Evolutionary conservation across 2,888 invertebrate species (phyloP), one percentile per base, ranked within the genome.

Genomic region (Alviniconcha strummeri): DNA sequence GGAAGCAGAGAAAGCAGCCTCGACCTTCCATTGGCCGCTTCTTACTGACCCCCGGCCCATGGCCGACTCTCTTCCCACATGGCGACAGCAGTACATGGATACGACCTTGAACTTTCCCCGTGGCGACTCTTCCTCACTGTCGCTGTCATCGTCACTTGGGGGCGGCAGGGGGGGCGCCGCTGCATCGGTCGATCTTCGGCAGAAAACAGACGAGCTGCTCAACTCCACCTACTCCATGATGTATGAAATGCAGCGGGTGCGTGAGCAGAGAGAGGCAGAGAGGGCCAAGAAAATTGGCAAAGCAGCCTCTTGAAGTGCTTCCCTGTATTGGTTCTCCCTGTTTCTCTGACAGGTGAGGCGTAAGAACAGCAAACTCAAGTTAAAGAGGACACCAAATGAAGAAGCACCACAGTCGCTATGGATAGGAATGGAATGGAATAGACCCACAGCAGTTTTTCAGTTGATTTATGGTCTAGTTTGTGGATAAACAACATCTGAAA

Each of bases 241-340:
- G 91, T 91, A 89, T 81, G 91, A 91, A 80, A 89, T 91, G 88
- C 88, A 92, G 81, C 85, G 89, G 81, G 84, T 91, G 69, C 89
- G 89, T 84, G 86, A 89, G 74, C 88, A 90, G 81, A 80, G 89
- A 60, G 83, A 84, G 71, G 71, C 80, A 5, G 83, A 86, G 57
- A 57, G 60, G n/a, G 11, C 13, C 19, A 67, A 57, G n/a, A 69
- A 77, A 67, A 9, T 5, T 17, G 71, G n/a, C n/a, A 54, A 77
- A 55, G 55, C 52, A 54, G 78, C 13, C 11, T 60, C 80, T 11
- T 80, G 80, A 56, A 67, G 11, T 74, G 13, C 7, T 8, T 15
- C 57, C 6, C 17, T 19, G n/a, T 13, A 77, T 8, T 19, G n/a
- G 76, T 76, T 64, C 11, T 1, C 9, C 64, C 15, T 9, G 3